Base-by-base conservation (phyloP, 2,113 vertebrate species). In the Ciconia stormi region DNA sequence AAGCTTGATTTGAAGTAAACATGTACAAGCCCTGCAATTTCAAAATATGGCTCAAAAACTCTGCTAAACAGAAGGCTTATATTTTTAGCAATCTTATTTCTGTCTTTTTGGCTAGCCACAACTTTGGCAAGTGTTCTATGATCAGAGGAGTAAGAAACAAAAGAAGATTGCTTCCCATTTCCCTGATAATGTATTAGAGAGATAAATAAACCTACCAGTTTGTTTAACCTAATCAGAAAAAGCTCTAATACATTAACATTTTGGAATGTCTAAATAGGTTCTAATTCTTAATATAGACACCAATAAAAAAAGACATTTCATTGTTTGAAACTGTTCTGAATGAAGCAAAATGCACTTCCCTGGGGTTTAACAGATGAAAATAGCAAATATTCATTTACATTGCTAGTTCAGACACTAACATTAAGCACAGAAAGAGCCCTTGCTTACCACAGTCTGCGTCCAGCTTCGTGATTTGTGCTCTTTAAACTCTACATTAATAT, bases 1-100 rank as follows among this genome's bases (percentile, higher is more conserved):
- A 98, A 98, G 98, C 97, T 97, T 98, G 95, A 98, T 97, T 97
- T 97, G 95, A 97, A 98, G 96, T 98, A 98, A 98, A 98, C 97
- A 98, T 58, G 95, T 90, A 97, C 94, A 96, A 98, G 93, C 96
- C 96, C 96, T 93, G 88, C 87, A 94, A 97, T 97, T 98, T 94
- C 97, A 97, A 97, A 98, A 98, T 82, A 96, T 97, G 97, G 97
- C 97, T 97, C 95, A 96, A 97, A 98, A 98, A 97, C 96, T 97
- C 97, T 92, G 90, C 96, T 97, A 97, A 97, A 98, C 98, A 98
- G 97, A 98, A 98, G 97, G 98, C 76, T 97, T 97, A 95, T 98
- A 98, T 98, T 98, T 98, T 98, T 98, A 98, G 95, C 91, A 96
- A 97, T 97, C 98, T 98, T 98, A 97, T 98, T 98, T 98, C 98